These are phyloP conservation scores for Bolborhynchus lineola DNA, from an alignment of 2,113 vertebrate species.

Conservation along the genomic window DNA sequence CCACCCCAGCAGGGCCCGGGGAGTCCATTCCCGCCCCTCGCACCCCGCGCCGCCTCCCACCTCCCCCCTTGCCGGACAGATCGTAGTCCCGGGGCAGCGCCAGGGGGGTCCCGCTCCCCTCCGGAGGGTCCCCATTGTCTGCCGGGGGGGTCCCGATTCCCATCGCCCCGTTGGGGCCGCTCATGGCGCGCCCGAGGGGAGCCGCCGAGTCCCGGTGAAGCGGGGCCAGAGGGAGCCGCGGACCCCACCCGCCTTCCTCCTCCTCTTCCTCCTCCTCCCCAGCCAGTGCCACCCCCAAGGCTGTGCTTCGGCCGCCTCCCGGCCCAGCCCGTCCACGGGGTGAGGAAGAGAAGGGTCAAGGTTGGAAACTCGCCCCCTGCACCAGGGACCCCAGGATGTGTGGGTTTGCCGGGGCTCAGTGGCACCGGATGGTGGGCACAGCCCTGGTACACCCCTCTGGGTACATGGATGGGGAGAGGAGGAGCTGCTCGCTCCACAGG, in stretches of 20 bases:
- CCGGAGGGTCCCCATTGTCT: not conserved
- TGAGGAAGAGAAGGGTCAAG: not conserved
- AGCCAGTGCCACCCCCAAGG: not conserved
- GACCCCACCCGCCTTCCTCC: slow-evolving; percentile 47
- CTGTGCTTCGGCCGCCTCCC: not conserved
- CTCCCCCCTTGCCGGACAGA: slow-evolving; percentile 74
- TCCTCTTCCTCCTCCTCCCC: not conserved
- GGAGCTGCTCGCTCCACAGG: not conserved
- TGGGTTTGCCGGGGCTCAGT: not conserved
- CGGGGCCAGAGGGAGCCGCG: not conserved
- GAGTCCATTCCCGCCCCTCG: not conserved
- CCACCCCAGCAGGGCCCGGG: not conserved
- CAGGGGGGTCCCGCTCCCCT: not conserved
- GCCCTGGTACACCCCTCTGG: not conserved
- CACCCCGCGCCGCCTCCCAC: slow-evolving; percentile 28
- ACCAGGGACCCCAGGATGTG: not conserved
- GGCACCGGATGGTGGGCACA: fast-evolving
- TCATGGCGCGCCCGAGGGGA: not conserved
- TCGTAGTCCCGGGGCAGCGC: slow-evolving; percentile 38
- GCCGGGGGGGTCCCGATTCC: not conserved
- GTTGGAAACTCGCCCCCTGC: not conserved
- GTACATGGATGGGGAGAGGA: not conserved
- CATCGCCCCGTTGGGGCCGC: not conserved
- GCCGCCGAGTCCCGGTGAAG: not conserved
- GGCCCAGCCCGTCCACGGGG: not conserved